Evolutionary conservation across 1,140 invertebrate genomes (phyloP), one percentile per base, ranked within the genome.

Genomic region (Platyura marginata): DNA sequence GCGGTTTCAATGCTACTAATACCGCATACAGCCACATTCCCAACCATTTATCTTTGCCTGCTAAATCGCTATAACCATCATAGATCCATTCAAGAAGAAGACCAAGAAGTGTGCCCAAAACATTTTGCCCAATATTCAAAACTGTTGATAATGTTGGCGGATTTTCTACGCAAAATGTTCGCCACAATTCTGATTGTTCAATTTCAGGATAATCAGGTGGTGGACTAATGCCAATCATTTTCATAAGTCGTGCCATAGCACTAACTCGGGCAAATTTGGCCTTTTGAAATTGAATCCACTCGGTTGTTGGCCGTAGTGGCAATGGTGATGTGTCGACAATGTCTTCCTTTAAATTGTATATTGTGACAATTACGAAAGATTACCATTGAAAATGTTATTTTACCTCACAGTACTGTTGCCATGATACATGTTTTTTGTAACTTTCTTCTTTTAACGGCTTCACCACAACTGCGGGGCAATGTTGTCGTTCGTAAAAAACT

Each of bases 401-500:
- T 44, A 6, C 9, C 10, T 32, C 11, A n/a, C 25, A 3, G 44
- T 47, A 13, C 32, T 40, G 2, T 6, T 37, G 5, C 13, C 18
- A 15, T 10, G 5, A 10, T 15, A 15, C 8, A 8, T 6, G n/a
- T 16, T 19, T 6, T 11, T 9, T 43, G 9, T 5, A 16, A 16
- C 22, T 15, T 13, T n/a, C 11, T 8, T 43, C 21, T 21, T 19
- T 13, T 18, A 40, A 15, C 0, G 47, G 51, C 13, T 55, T 57
- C 19, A 52, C 54, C 0, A 60, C 51, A 4, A 60, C 51, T 0
- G 54, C 57, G 0, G 57, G 57, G 9, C 55, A 59, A 3, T 46
- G 46, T 43, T 57, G 54, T 8, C 57, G 48, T 33, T 60, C 57
- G 34, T 60, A 57, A 8, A 54, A 15, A 52, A 60, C 56, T 43